phyloP scores from a whole-genome alignment of 2,888 invertebrate species.

The Lapara coniferarum region DNA sequence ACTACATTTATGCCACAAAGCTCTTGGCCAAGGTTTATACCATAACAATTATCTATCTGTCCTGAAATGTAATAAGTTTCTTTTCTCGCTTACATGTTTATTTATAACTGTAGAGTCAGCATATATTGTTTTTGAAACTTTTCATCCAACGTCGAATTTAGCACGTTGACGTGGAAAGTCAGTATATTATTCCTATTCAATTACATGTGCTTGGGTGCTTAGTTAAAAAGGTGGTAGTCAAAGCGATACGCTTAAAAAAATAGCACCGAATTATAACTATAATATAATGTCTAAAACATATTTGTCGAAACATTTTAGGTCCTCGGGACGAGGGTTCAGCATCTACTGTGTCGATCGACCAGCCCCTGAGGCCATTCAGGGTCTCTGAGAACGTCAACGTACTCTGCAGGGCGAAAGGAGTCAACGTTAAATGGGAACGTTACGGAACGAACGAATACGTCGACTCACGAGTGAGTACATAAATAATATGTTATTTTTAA shows the following conservation, averaged over 20 bases:
- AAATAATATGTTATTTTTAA: no score
- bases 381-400: conserved; percentile 70
- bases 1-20: no score
- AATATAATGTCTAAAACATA: neutral
- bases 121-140: no score
- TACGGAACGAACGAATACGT: conserved; percentile 67
- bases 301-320: conserved; percentile 51
- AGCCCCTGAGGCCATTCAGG: conserved; percentile 59
- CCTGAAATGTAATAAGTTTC: no score
- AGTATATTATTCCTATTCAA: neutral
- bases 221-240: neutral
- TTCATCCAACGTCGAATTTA: neutral
- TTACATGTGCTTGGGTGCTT: conserved; percentile 15
- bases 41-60: no score
- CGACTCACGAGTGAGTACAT: conserved; percentile 54
- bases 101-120: no score
- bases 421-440: conserved; percentile 57
- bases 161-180: neutral
- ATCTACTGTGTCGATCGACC: conserved; percentile 65
- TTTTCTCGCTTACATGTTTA: no score
- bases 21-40: no score
- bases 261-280: neutral
- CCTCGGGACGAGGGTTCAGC: conserved; percentile 41
- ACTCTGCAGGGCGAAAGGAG: conserved; percentile 52
- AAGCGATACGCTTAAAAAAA: neutral